Evolutionary conservation across 2,797 vertebrate species (phyloP), one percentile per base, ranked within the genome.

Genomic region (Sebastes oblongus): DNA sequence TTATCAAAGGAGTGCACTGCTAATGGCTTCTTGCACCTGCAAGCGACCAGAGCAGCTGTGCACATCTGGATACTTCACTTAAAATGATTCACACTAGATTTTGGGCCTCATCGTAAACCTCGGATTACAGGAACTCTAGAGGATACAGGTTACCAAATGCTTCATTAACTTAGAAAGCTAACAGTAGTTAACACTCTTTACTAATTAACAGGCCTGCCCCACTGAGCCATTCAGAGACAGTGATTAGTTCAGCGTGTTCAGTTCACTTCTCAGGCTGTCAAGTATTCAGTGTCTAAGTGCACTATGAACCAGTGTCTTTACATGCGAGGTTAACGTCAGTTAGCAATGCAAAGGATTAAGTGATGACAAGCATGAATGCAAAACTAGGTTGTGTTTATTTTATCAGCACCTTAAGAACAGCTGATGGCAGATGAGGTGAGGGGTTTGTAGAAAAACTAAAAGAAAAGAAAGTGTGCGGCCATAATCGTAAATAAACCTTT

Each of bases 401-500:
- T 50, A 50, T 50, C 42, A 50, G 42, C 80, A 73, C 36, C 14
- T 74, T 27, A 27, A 79, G 54, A 86, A 83, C 73, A 83, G 75
- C 74, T 72, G 85, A 87, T 88, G 81, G 82, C 86, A 89, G 92
- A 92, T 20, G 80, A 83, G 78, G 56, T 8, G 76, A 84, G 13
- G 62, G 55, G 16, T 16, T 65, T 6, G 25, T 74, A 65, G 14
- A 29, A 77, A 61, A 62, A 75, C 5, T 9, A 2, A 30, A 39
- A 60, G 6, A 50, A 32, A 30, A 66, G 59, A 78, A 75, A 27
- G 61, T 67, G 22, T 39, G 29, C 2, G 0, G 7, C 30, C 24
- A 18, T 65, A 59, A 84, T 72, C 60, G 74, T 52, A 5, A 55
- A 36, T 14, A 79, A 68, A 81, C 80, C 82, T 66, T 8, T 56